These are phyloP conservation scores for Xiphorhynchus erythropygius DNA, from an alignment of 2,797 vertebrate species.

Conservation along the genomic window DNA sequence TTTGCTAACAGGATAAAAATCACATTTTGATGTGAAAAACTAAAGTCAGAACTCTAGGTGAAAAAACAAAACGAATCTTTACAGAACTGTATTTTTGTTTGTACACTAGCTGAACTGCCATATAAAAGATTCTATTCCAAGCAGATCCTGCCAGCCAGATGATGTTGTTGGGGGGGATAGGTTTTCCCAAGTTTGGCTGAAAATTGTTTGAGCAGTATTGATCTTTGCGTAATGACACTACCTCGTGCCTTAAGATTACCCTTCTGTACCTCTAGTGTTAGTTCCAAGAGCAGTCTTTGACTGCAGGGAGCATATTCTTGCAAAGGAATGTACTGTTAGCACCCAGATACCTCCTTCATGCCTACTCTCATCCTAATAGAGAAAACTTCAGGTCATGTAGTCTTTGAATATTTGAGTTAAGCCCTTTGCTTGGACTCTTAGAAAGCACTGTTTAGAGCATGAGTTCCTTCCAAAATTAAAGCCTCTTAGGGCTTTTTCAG, in stretches of 20 bases:
- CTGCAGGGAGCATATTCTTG: neutral
- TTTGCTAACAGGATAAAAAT: neutral
- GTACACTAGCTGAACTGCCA: neutral
- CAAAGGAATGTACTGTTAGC: neutral
- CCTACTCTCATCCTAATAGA: neutral
- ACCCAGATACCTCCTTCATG: neutral
- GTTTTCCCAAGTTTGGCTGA: neutral
- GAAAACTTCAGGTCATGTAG: neutral
- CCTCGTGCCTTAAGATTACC: neutral
- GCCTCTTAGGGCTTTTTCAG: neutral
- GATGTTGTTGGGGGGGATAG: neutral
- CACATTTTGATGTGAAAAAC: neutral
- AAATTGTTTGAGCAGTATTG: neutral
- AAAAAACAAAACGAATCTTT: neutral
- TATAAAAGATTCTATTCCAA: neutral
- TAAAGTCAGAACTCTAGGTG: neutral
- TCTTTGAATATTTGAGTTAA: neutral
- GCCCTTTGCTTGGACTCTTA: neutral
- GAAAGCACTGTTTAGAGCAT: neutral
- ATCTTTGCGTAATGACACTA: neutral
- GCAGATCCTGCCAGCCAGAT: neutral
- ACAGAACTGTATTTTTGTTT: neutral
- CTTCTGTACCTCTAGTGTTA: neutral
- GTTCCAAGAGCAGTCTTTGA: neutral
- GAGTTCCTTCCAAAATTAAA: neutral